Evolutionary conservation across 53 echinoderm and acorn worm species (phyloP), one percentile per base, ranked within the genome.

Genomic region (Stichopus horrens): DNA sequence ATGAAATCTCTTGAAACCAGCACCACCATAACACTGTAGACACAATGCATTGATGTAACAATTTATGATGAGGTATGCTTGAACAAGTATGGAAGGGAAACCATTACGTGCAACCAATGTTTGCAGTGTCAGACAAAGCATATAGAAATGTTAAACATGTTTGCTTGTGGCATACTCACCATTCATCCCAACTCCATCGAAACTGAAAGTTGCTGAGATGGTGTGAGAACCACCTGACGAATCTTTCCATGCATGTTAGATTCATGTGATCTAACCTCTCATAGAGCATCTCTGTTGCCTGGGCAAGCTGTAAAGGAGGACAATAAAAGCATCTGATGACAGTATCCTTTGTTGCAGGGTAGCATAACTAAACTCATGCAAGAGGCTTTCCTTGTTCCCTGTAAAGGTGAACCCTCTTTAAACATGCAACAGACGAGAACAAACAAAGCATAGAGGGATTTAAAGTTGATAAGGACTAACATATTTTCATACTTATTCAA

Each of bases 161-260:
- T 37, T 37, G 37, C 37, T 37, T 37, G 37, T 37, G 37, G 37
- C 37, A 2, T 63, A 73, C 98, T 94, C 89, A 96, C 99, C 99
- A 99, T 77, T 99, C 99, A 55, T 99, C 99, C 99, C 99, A 99
- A 78, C 96, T 96, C 99, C 99, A 99, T 67, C 99, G 89, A 87
- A 99, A 99, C 92, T 99, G 99, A 59, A 99, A 99, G 88, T 99
- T 99, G 53, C 96, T 99, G 86, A 99, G 96, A 89, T 99, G 99
- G 77, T 99, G 99, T 7, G 99, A 92, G 86, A 99, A 99, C 99
- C 99, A 99, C 74, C 89, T 88, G 83, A 96, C 90, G 80, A 99
- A 93, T 53, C 96, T 86, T 20, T 99, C 99, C 57, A 91, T 86
- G 86, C 93, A 92, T 83, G 88, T 94, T 57, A 99, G 93, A 79